Base-by-base conservation (phyloP, 2,888 invertebrate species). In the Cheilosia soror region DNA sequence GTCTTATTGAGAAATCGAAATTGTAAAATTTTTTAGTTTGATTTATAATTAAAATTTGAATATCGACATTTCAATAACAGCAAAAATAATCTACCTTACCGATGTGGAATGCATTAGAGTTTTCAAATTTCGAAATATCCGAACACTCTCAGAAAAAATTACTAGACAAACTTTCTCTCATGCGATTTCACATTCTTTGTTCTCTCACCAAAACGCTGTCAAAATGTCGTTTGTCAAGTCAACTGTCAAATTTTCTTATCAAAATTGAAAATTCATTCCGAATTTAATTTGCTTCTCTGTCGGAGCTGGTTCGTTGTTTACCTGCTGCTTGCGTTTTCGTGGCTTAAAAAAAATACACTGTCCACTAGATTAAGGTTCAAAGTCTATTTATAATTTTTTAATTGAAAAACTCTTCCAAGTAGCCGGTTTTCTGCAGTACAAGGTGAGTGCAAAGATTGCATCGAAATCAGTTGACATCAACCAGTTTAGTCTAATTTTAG, bases 281-380 rank as follows among this genome's bases (percentile, higher is more conserved):
- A 11, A 79, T 29, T 51, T 53, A 42, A 60, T 40, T 79, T 75
- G 37, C 27, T 37, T 63, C 66, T 15, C 29, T 13, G 25, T 40
- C 66, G 44, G 65, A 7, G 20, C 40, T 6, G 29, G 47, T 40
- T n/a, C n/a, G 13, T 29, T 40, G 42, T 47, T 53, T 42, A 69
- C 57, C 66, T 68, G 60, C 25, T 29, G n/a, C 15, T 58, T 55
- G 25, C 53, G 15, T 47, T 5, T 44, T n/a, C 31, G 27, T 53
- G 51, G 58, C 57, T 79, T 73, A 49, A 31, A 25, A 68, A 58
- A 40, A 55, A 2, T 47, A 9, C 5, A 15, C 65, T 42, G 0
- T 53, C 29, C 55, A 55, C 47, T 62, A 44, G 71, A 55, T 60
- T 69, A 79, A 75, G 68, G 80, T 75, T 55, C 84, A 84, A 84